A percentile compares a stretch with the other conserved stretches of the same genome.
phyloP scores from a whole-genome alignment of 2,113 vertebrate genomes.

The Rattus rattus region DNA sequence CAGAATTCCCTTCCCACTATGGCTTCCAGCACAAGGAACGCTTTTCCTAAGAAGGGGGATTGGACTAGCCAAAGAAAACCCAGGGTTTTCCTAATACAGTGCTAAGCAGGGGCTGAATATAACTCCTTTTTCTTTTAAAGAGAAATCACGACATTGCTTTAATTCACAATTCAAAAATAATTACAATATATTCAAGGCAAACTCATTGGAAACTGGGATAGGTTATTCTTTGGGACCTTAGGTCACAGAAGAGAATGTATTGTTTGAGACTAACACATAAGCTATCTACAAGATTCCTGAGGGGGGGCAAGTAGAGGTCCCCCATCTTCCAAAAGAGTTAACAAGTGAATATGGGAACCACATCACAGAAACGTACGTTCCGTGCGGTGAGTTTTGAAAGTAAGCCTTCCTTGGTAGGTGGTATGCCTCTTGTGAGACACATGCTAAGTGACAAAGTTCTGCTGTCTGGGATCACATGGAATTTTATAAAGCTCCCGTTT shows the following conservation, averaged over 20 bases:
- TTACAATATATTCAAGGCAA: conserved; percentile 75
- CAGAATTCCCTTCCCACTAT: background rate
- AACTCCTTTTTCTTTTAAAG: conserved; percentile 64
- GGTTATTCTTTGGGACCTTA: conserved; percentile 71
- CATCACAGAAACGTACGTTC: conserved; percentile 51
- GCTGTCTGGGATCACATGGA: conserved; percentile 29
- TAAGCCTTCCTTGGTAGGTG: background rate
- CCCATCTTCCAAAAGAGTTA: conserved; percentile 7
- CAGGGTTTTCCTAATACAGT: conserved; percentile 38
- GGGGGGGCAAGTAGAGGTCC: conserved; percentile 50
- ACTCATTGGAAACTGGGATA: conserved; percentile 76
- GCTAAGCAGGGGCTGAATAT: conserved; percentile 60
- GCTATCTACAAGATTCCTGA: conserved; percentile 63
- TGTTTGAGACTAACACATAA: conserved; percentile 66
- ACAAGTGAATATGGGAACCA: conserved; percentile 68
- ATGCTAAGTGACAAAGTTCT: background rate
- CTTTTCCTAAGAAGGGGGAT: conserved; percentile 15
- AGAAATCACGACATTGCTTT: conserved; percentile 70
- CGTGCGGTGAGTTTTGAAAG: conserved; percentile 45
- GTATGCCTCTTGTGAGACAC: background rate
- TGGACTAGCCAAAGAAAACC: conserved; percentile 48
- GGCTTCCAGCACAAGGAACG: background rate
- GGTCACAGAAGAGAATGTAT: conserved; percentile 70
- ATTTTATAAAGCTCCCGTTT: conserved; percentile 81
- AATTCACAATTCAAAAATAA: conserved; percentile 80